phyloP scores from a whole-genome alignment of 2,113 vertebrate species.

The Euleptes europaea region DNA sequence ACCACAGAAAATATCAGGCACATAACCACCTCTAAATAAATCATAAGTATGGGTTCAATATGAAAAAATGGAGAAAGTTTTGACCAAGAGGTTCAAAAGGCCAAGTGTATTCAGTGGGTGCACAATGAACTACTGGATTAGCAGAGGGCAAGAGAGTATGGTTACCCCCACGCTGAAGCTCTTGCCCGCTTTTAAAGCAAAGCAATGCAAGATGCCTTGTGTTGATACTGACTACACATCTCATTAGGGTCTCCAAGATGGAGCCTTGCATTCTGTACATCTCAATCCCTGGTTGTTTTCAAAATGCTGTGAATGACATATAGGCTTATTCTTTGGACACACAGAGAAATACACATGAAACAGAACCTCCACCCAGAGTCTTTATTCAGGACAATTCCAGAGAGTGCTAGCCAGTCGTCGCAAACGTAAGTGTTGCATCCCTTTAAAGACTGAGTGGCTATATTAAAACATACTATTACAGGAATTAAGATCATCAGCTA shows the following conservation, averaged over 20 bases:
- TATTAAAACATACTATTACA: too few relatives aligned
- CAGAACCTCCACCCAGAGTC: neutral
- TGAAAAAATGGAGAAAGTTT: neutral
- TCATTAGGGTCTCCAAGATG: neutral
- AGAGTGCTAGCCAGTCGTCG: too few relatives aligned
- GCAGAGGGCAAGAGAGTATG: neutral
- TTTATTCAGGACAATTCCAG: neutral
- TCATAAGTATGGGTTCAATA: neutral
- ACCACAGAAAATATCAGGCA: neutral
- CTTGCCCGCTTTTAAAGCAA: neutral
- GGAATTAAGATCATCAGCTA: too few relatives aligned
- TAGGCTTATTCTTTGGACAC: neutral
- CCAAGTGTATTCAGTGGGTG: neutral
- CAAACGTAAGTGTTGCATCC: too few relatives aligned
- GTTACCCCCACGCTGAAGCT: neutral
- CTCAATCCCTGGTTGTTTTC: neutral
- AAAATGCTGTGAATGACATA: too few relatives aligned
- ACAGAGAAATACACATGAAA: neutral
- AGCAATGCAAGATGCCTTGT: neutral
- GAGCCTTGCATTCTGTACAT: neutral
- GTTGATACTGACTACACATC: neutral
- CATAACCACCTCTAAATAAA: neutral
- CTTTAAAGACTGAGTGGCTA: too few relatives aligned
- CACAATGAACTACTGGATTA: neutral
- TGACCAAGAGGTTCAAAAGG: neutral